phyloP scores from a whole-genome alignment of 2,888 invertebrate species.

The Branchellion lobata region DNA sequence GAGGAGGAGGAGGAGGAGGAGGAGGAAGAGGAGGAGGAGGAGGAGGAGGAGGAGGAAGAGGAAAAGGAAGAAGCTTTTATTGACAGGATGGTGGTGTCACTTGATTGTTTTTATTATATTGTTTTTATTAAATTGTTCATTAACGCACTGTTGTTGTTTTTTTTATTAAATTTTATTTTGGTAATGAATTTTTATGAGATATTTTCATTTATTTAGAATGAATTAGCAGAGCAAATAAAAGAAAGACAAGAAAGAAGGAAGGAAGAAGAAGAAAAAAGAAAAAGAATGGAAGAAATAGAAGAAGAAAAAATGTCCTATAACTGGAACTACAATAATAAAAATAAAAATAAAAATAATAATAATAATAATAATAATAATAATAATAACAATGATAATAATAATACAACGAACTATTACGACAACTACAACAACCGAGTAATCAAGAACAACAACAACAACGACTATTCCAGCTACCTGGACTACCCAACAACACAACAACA shows the following conservation, averaged over 20 bases:
- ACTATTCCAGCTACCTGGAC: not conserved
- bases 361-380: not conserved
- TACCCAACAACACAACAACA: not conserved
- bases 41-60: not conserved
- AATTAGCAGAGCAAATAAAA: not conserved
- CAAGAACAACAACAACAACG: not conserved
- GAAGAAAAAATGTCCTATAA: constrained; percentile 2
- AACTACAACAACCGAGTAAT: constrained; percentile 8
- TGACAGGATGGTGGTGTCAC: not conserved
- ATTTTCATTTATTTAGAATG: not conserved
- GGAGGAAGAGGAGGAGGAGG: not conserved
- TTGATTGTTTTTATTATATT: too few species aligned
- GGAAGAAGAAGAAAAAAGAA: not conserved
- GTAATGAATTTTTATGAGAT: not conserved
- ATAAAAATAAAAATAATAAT: not conserved
- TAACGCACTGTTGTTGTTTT: too few species aligned
- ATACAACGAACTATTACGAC: not conserved
- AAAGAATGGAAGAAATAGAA: constrained; percentile 15
- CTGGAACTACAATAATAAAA: not conserved
- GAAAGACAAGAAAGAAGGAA: constrained; percentile 3
- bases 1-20: not conserved
- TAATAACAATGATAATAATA: not conserved
- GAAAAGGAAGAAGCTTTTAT: not conserved
- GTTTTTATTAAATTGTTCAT: too few species aligned
- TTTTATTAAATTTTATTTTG: not conserved